Evolutionary conservation across 2,797 vertebrate species (phyloP).

Genomic region (Megalops cyprinoides): DNA sequence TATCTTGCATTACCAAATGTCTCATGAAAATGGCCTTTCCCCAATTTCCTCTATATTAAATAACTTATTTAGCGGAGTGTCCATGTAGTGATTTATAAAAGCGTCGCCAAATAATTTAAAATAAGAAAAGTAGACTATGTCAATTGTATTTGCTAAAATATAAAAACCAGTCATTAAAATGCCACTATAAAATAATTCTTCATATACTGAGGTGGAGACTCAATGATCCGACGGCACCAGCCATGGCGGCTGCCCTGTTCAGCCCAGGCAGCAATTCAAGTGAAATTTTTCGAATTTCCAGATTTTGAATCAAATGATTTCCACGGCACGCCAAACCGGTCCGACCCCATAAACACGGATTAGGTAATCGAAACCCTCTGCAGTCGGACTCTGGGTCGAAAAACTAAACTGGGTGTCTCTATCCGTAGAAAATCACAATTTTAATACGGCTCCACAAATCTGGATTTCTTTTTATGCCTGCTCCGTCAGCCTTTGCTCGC

Average conservation of each 20-base stretch:
- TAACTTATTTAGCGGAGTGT: neutral
- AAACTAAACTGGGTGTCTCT: neutral
- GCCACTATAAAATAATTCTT: constrained; percentile 18
- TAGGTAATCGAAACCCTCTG: neutral
- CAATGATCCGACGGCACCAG: constrained; percentile 38
- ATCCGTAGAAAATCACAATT: neutral
- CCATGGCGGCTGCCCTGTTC: constrained; percentile 50
- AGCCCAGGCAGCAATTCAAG: constrained; percentile 35
- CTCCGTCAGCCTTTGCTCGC: constrained; percentile 41
- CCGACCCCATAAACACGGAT: constrained; percentile 21
- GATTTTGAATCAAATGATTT: constrained; percentile 29
- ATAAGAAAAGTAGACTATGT: neutral
- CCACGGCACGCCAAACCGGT: constrained; percentile 19
- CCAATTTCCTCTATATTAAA: constrained; percentile 7
- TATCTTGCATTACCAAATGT: constrained; percentile 26
- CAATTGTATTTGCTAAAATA: neutral
- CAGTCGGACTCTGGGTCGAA: neutral
- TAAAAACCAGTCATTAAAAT: neutral
- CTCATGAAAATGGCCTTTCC: constrained; percentile 30
- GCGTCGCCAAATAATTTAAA: neutral
- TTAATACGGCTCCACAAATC: constrained; percentile 27
- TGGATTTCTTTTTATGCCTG: constrained; percentile 30
- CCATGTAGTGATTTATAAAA: neutral
- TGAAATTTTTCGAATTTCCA: constrained; percentile 31
- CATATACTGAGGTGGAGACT: constrained; percentile 35